phyloP scores from a whole-genome alignment of 37 sponge, comb jelly and placozoan genomes.

The Tethya wilhelma region DNA sequence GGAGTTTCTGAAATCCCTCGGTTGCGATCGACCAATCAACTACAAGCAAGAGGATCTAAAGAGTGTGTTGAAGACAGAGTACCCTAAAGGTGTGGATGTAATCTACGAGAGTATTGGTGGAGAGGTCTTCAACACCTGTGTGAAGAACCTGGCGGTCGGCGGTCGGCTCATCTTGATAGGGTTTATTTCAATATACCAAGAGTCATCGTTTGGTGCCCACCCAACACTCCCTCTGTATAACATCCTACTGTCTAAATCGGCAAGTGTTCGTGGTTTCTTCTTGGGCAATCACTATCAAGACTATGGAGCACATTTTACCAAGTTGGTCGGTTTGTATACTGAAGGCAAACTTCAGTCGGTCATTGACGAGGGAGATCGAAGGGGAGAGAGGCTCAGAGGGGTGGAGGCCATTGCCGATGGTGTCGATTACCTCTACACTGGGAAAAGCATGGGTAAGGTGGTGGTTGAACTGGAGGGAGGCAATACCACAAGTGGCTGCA shows the following conservation, averaged over 20 bases:
- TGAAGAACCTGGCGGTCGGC: constrained; percentile 63
- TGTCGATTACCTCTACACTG: constrained; percentile 74
- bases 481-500: too few species aligned
- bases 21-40: constrained; percentile 84
- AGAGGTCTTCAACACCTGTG: constrained; percentile 74
- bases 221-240: constrained; percentile 40
- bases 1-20: constrained; percentile 57
- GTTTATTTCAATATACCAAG: constrained; percentile 57
- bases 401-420: constrained; percentile 70
- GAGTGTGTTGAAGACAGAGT: constrained; percentile 57
- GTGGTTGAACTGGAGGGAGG: constrained; percentile 54
- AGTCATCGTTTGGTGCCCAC: background rate
- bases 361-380: constrained; percentile 52
- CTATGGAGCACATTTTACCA: constrained; percentile 30
- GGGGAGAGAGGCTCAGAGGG: constrained; percentile 38
- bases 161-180: constrained; percentile 80
- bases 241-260: constrained; percentile 70
- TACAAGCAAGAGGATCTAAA: constrained; percentile 74
- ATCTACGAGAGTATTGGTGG: constrained; percentile 79
- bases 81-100: constrained; percentile 73
- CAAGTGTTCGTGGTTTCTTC: constrained; percentile 82
- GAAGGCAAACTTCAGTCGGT: constrained; percentile 46
- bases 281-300: constrained; percentile 31
- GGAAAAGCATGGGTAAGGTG: constrained; percentile 68
- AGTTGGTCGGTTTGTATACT: constrained; percentile 33